Percentiles rank a stretch among this genome's conserved stretches.
Conservation (phyloP, 2,113 vertebrate genomes). For the Dipodomys spectabilis region DNA sequence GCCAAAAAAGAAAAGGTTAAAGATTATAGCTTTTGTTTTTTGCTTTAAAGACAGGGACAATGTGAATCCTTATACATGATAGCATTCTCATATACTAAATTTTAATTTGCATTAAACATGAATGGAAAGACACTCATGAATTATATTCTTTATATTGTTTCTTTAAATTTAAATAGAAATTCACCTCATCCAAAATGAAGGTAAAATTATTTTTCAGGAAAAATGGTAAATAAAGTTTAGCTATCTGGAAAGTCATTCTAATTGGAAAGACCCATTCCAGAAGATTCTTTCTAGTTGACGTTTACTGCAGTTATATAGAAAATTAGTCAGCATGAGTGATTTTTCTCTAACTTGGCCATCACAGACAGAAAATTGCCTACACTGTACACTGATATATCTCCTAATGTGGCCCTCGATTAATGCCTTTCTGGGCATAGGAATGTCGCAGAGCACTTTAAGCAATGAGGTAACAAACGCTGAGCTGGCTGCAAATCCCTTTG, state of each 20-base stretch:
- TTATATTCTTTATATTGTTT: conserved; percentile 16
- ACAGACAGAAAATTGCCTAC: conserved; percentile 53
- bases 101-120: not conserved
- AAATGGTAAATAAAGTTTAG: conserved; percentile 26
- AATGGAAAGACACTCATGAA: conserved; percentile 3
- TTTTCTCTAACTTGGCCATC: conserved; percentile 58
- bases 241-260: conserved; percentile 19
- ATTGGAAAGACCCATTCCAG: conserved; percentile 33
- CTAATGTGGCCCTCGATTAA: conserved; percentile 53
- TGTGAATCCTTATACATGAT: not conserved
- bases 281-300: conserved; percentile 34
- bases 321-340: conserved; percentile 58
- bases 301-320: conserved; percentile 53
- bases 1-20: not conserved
- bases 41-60: not conserved
- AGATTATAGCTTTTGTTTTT: not conserved
- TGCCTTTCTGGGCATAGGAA: conserved; percentile 62
- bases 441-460: conserved; percentile 46
- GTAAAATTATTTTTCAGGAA: not conserved
- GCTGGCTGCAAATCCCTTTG: conserved; percentile 29
- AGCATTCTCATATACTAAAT: not conserved
- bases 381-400: conserved; percentile 29
- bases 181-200: conserved; percentile 30
- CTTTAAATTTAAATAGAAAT: conserved; percentile 9
- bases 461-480: conserved; percentile 51